Evolutionary conservation across 2,888 invertebrate genomes (phyloP).

Genomic region (Erebia palarica): DNA sequence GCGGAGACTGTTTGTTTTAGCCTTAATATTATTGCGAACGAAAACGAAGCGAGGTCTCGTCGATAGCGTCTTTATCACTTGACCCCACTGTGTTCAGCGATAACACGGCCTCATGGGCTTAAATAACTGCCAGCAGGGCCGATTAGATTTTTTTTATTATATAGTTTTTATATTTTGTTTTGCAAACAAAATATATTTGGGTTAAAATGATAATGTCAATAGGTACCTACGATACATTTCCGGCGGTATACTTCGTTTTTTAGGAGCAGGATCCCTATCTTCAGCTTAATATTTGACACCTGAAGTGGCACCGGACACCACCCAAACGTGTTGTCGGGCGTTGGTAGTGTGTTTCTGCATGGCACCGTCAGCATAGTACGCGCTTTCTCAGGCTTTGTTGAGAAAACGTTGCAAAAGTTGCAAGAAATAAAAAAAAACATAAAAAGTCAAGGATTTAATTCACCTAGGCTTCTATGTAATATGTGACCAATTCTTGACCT

Average conservation of each 20-base stretch:
- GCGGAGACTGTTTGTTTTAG: constrained; percentile 3
- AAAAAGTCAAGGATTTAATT: too few relatives aligned
- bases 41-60: constrained; percentile 43
- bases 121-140: constrained; percentile 33
- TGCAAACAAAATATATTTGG: constrained; percentile 19
- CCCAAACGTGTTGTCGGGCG: too few relatives aligned
- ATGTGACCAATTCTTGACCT: too few relatives aligned
- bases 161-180: constrained; percentile 22
- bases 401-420: too few relatives aligned
- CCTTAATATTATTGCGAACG: constrained; percentile 38
- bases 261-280: neutral
- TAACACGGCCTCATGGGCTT: constrained; percentile 37
- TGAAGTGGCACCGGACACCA: too few relatives aligned
- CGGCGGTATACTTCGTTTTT: neutral
- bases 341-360: too few relatives aligned
- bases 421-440: too few relatives aligned
- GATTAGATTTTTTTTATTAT: constrained; percentile 30
- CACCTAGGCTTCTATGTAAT: too few relatives aligned
- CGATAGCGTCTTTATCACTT: constrained; percentile 47
- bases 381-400: too few relatives aligned
- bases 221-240: neutral
- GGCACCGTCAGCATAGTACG: too few relatives aligned
- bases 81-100: constrained; percentile 45
- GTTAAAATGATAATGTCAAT: constrained; percentile 18
- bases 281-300: too few relatives aligned